Evolutionary conservation across 2,888 invertebrate genomes (phyloP), one percentile per base, ranked within the genome.

Genomic region (Taphrorychus bicolor): DNA sequence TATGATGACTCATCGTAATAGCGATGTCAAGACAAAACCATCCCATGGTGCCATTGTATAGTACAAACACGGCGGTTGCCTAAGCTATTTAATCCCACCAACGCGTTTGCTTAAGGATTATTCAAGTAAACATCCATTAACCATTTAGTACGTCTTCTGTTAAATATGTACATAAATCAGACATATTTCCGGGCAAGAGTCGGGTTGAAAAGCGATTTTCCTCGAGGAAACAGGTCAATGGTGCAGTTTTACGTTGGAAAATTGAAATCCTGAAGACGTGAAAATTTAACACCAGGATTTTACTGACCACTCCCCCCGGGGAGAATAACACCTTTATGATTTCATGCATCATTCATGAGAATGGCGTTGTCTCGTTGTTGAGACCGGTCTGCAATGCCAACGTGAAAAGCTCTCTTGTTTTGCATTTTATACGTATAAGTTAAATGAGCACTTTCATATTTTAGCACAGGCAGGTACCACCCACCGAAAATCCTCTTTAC

Each of bases 201-300:
- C 32, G 32, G 32, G 7, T 32, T 32, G 11, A 32, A 32, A 32
- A 32, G 32, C 32, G 32, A 32, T 32, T 32, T 32, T 32, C 32
- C 32, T 9, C 32, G 32, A 45, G 45, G 17, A 45, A 45, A 17
- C 45, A 17, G 45, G 45, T 45, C 45, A 51, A 51, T 51, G 18
- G 7, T 19, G 41, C 18, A 16, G 56, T 40, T 56, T 56, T 41
- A 40, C 18, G 9, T 9, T 41, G 9, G 19, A 32, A 56, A 40
- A 40, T 40, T 56, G 32, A 56, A 56, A 56, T 56, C 18, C 56
- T 41, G 23, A 40, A 54, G 32, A 56, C 19, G 18, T 56, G 40
- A 56, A 56, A 56, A 19, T 56, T 56, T 56, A 56, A 56, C 9
- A 17, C 17, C 17, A 18, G 56, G 56, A 56, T 56, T 56, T 56